These are phyloP conservation scores for Geodia barretti DNA, from an alignment of 37 sponge, comb jelly and placozoan species.

Conservation along the genomic window DNA sequence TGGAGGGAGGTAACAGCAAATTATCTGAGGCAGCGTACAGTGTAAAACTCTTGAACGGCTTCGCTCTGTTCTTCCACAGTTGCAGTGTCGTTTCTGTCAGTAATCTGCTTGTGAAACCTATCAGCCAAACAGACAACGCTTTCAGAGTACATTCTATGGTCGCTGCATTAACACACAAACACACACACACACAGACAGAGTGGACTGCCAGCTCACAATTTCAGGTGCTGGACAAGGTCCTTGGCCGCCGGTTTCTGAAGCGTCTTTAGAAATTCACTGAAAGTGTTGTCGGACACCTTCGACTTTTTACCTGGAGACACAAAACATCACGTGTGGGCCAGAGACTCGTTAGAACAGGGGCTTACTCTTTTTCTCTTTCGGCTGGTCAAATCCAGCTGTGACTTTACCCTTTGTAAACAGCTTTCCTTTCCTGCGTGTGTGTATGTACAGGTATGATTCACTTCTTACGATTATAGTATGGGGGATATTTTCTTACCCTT, in stretches of 20 bases:
- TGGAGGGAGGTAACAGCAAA: not conserved
- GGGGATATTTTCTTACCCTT: conserved; percentile 24
- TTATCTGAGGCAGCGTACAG: conserved; percentile 7
- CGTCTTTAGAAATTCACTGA: conserved; percentile 78
- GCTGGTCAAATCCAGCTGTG: not conserved
- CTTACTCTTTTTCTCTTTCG: no score
- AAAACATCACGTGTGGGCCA: not conserved
- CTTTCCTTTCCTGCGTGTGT: not conserved
- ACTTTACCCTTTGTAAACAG: not conserved
- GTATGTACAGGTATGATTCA: no score
- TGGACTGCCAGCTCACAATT: conserved; percentile 33
- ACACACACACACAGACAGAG: not conserved
- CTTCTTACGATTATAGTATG: no score
- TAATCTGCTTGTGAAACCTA: conserved; percentile 55
- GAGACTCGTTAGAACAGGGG: no score
- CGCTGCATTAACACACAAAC: not conserved
- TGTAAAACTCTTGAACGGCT: conserved; percentile 65
- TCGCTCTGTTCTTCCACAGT: conserved; percentile 60
- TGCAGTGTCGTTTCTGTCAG: conserved; percentile 16
- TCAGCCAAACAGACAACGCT: not conserved
- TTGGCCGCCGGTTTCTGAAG: conserved; percentile 69
- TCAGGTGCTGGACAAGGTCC: conserved; percentile 63
- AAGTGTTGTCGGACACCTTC: conserved; percentile 17
- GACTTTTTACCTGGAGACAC: not conserved
- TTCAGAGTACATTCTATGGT: no score